These are phyloP conservation scores for Elachura formosa DNA, from an alignment of 2,113 vertebrate genomes.

Conservation along the genomic window DNA sequence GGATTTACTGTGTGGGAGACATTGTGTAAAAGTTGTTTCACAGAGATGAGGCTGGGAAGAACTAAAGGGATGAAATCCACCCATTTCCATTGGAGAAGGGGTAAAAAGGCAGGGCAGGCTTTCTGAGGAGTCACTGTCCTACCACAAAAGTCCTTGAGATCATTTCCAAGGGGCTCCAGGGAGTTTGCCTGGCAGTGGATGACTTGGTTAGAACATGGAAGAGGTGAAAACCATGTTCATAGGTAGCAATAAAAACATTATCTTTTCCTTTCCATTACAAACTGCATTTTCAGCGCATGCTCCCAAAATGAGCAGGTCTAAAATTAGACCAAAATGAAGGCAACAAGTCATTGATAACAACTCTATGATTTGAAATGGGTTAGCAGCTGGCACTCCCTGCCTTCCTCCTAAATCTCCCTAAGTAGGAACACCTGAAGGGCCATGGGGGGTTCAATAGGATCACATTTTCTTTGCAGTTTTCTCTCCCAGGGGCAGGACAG, in stretches of 20 bases:
- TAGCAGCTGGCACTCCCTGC: neutral
- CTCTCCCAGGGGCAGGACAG: neutral
- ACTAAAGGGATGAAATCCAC: neutral
- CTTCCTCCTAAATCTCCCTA: neutral
- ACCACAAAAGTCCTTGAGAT: neutral
- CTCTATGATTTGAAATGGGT: neutral
- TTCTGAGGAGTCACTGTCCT: neutral
- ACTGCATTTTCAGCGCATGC: neutral
- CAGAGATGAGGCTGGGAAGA: neutral
- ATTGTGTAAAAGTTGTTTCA: neutral
- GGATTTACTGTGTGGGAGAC: neutral
- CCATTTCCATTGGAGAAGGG: neutral
- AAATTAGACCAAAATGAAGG: neutral
- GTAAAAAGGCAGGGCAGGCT: neutral
- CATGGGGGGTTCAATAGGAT: accelerated
- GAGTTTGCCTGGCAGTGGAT: neutral
- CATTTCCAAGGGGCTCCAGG: neutral
- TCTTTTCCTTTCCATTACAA: neutral
- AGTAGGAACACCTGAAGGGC: neutral
- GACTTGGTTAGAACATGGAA: neutral
- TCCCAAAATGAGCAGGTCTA: neutral
- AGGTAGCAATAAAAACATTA: neutral
- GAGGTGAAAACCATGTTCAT: neutral
- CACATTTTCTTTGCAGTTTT: neutral
- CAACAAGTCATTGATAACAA: neutral